A percentile compares a stretch with the other conserved stretches of the same genome.
Conservation (phyloP, 2,888 invertebrate genomes). For the Diplazon laetatorius region DNA sequence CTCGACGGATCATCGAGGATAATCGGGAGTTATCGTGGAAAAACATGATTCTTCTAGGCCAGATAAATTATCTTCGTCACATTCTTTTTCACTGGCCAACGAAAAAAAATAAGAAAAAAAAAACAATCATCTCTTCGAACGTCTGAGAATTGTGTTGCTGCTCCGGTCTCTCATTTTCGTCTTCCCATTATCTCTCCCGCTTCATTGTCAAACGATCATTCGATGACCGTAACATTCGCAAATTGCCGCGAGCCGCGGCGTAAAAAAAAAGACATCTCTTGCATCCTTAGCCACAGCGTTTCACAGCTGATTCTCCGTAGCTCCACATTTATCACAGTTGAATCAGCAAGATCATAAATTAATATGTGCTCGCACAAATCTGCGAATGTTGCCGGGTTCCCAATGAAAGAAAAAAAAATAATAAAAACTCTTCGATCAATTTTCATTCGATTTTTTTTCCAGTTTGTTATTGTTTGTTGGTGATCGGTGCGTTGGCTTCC, state of each 20-base stretch:
- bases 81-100: conserved; percentile 1
- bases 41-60: conserved; percentile 45
- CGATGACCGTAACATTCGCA: conserved; percentile 10
- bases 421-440: conserved; percentile 11
- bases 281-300: conserved; percentile 32
- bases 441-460: neutral
- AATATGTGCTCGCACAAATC: conserved; percentile 41
- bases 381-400: conserved; percentile 30
- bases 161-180: neutral
- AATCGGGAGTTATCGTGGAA: conserved; percentile 39
- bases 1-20: conserved; percentile 35
- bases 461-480: neutral
- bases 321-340: conserved; percentile 58
- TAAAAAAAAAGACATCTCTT: conserved; percentile 28
- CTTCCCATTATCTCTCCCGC: conserved; percentile 4
- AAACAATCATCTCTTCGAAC: conserved; percentile 24
- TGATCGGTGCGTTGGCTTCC: conserved; percentile 16
- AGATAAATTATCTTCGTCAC: conserved; percentile 5
- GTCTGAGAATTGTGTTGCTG: conserved; percentile 15
- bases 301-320: conserved; percentile 51
- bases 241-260: conserved; percentile 29
- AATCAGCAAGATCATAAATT: conserved; percentile 45
- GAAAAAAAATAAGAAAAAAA: too few species aligned
- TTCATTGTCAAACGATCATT: conserved; percentile 10
- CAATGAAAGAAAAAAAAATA: conserved; percentile 15